Percentiles rank a stretch among this genome's conserved stretches.
Evolutionary conservation across 2,797 vertebrate species (phyloP).

Genomic region (Mormyrops attenuatus): DNA sequence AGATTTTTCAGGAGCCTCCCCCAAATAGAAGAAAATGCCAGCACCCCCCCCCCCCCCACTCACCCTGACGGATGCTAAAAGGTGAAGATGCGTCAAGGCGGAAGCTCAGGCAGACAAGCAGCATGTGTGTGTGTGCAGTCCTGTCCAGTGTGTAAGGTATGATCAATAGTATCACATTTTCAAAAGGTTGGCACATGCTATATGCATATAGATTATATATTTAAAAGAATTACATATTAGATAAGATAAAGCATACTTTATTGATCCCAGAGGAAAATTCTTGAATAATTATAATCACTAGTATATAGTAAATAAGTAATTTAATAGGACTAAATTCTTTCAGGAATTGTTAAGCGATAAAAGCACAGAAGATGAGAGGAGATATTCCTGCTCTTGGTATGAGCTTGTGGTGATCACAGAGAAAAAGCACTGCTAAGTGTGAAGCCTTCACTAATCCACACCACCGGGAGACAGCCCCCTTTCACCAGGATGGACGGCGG

Average conservation of each 20-base stretch:
- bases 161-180: background rate
- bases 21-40: background rate
- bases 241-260: background rate
- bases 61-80: background rate
- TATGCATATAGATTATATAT: background rate
- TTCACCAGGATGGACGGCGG: background rate
- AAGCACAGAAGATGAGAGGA: background rate
- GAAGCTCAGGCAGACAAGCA: background rate
- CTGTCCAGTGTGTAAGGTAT: background rate
- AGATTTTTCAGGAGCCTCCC: background rate
- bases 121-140: background rate
- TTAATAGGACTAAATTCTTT: background rate
- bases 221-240: background rate
- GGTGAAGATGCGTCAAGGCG: background rate
- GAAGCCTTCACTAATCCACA: background rate
- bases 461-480: background rate
- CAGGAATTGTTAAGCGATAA: background rate
- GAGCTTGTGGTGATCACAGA: background rate
- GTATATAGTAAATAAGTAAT: background rate
- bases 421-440: background rate
- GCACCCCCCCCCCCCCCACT: no score
- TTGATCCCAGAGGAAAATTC: background rate
- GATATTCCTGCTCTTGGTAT: background rate
- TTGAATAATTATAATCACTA: background rate
- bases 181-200: background rate